phyloP scores from a whole-genome alignment of 92 coral and sea anemone species.

The Metridium senile region DNA sequence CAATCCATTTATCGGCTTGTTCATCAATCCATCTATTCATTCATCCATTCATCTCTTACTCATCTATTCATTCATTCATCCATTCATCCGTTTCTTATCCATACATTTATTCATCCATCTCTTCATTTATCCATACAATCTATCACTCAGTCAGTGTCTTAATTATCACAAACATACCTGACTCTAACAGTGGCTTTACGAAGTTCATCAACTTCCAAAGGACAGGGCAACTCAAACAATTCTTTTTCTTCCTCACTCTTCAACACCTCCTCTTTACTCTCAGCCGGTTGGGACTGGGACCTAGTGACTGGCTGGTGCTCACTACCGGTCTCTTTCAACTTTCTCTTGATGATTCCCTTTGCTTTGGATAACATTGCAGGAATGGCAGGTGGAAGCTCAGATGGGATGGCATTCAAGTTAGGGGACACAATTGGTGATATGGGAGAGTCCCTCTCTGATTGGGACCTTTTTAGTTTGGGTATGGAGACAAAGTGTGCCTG shows the following conservation, averaged over 20 bases:
- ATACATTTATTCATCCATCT: background rate
- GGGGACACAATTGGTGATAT: constrained; percentile 17
- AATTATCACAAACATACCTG: constrained; percentile 13
- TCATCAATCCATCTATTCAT: background rate
- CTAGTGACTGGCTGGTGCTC: constrained; percentile 8
- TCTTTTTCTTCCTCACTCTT: constrained; percentile 24
- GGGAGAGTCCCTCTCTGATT: constrained; percentile 23
- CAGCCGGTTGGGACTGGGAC: constrained; percentile 23
- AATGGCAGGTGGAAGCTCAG: constrained; percentile 64
- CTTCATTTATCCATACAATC: background rate
- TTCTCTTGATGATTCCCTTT: constrained; percentile 64
- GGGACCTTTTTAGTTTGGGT: constrained; percentile 10
- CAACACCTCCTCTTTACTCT: constrained; percentile 11
- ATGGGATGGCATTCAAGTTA: constrained; percentile 11
- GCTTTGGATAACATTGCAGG: constrained; percentile 77
- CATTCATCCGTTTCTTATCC: background rate
- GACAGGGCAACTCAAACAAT: constrained; percentile 14
- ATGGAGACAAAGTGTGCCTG: background rate
- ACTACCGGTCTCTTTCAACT: constrained; percentile 39
- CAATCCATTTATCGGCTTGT: background rate
- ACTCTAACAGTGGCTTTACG: constrained; percentile 12
- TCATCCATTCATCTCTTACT: background rate
- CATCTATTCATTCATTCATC: constrained; percentile 1
- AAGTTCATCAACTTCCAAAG: constrained; percentile 18
- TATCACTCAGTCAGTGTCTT: background rate